Conservation (phyloP, 2,888 invertebrate species). For the Calameuta idolon region DNA sequence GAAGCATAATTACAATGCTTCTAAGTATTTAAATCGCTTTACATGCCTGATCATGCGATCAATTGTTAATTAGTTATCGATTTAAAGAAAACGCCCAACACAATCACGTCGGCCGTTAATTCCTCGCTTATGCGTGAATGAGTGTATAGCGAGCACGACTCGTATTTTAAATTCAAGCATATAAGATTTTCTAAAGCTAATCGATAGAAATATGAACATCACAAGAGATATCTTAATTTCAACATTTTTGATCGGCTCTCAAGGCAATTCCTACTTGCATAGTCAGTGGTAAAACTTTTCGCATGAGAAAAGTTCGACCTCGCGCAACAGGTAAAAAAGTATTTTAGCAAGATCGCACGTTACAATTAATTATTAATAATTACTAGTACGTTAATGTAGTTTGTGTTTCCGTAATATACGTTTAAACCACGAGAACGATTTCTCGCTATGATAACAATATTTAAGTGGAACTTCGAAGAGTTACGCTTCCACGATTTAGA, state of each 20-base stretch:
- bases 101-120: not conserved
- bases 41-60: not conserved
- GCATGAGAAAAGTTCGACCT: not conserved
- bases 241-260: not conserved
- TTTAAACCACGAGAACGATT: not conserved
- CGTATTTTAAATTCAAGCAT: not conserved
- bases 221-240: not conserved
- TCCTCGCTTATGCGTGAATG: not conserved
- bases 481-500: not conserved
- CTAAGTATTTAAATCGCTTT: not conserved
- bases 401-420: not conserved
- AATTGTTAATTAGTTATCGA: not conserved
- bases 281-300: slow-evolving; percentile 1
- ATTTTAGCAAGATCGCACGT: slow-evolving; percentile 50
- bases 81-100: not conserved
- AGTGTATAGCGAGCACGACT: not conserved
- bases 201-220: not conserved
- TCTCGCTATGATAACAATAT: not conserved
- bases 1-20: not conserved
- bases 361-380: slow-evolving; percentile 39
- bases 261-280: not conserved
- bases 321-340: slow-evolving; percentile 53
- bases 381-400: not conserved
- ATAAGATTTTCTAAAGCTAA: not conserved
- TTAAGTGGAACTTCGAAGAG: not conserved